These are phyloP conservation scores for Chironex yamaguchii DNA, from an alignment of 30 jellyfish, hydroid and myxozoan genomes.

Conservation along the genomic window DNA sequence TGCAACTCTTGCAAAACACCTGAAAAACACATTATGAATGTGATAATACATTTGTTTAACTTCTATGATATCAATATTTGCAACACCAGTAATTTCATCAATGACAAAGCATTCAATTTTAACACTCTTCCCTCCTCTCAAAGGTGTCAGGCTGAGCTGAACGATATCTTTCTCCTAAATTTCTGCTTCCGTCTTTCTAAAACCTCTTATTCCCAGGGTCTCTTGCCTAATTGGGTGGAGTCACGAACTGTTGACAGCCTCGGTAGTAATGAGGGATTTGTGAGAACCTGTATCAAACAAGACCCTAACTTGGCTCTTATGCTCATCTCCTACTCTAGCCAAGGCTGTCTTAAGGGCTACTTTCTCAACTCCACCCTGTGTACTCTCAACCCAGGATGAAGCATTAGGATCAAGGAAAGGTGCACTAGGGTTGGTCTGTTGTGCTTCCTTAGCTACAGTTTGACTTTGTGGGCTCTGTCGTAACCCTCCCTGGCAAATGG, in stretches of 20 bases:
- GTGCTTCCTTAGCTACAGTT: no score
- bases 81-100: background rate
- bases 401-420: background rate
- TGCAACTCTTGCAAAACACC: background rate
- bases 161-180: no score
- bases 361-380: background rate
- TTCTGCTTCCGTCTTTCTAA: background rate
- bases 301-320: background rate
- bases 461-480: no score
- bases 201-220: background rate
- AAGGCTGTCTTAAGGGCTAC: background rate
- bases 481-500: no score
- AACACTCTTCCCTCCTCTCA: background rate
- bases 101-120: background rate
- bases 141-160: no score
- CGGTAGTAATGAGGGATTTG: background rate
- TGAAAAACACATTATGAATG: no score
- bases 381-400: background rate
- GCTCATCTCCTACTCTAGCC: background rate
- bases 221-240: background rate
- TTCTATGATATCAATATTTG: no score
- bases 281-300: background rate
- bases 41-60: background rate
- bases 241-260: no score
- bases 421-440: no score